phyloP scores from a whole-genome alignment of 1,140 invertebrate genomes.

The Drosophila baimaii region DNA sequence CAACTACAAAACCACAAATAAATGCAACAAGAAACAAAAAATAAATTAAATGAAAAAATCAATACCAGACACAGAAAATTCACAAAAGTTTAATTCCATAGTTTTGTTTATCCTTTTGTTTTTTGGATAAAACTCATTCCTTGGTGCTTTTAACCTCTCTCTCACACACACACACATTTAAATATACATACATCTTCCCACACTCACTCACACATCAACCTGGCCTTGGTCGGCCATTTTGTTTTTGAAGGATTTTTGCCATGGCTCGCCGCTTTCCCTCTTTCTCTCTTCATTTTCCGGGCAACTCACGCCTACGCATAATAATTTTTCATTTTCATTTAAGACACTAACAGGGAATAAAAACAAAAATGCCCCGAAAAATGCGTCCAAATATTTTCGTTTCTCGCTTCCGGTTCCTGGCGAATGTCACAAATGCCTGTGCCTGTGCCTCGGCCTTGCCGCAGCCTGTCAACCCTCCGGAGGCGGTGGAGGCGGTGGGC shows the following conservation, averaged over 20 bases:
- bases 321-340: constrained; percentile 73
- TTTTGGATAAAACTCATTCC: constrained; percentile 48
- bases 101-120: constrained; percentile 34
- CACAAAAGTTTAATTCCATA: constrained; percentile 29
- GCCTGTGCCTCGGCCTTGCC: constrained; percentile 21
- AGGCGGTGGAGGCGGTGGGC: constrained; percentile 18
- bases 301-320: constrained; percentile 69
- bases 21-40: constrained; percentile 38
- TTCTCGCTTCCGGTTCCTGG: constrained; percentile 62
- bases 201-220: constrained; percentile 37
- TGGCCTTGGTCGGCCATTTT: constrained; percentile 68
- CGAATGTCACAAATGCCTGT: constrained; percentile 18
- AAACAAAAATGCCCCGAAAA: constrained; percentile 40
- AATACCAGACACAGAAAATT: constrained; percentile 39
- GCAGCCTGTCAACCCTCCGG: constrained; percentile 46
- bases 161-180: constrained; percentile 9
- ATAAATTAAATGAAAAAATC: constrained; percentile 28
- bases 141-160: constrained; percentile 56
- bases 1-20: constrained; percentile 42
- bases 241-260: constrained; percentile 57
- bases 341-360: constrained; percentile 29
- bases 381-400: constrained; percentile 74
- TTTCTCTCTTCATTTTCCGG: constrained; percentile 23
- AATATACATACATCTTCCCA: constrained; percentile 7
- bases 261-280: constrained; percentile 34